These are phyloP conservation scores for Todus mexicanus DNA, from an alignment of 2,797 vertebrate species.

Conservation along the genomic window DNA sequence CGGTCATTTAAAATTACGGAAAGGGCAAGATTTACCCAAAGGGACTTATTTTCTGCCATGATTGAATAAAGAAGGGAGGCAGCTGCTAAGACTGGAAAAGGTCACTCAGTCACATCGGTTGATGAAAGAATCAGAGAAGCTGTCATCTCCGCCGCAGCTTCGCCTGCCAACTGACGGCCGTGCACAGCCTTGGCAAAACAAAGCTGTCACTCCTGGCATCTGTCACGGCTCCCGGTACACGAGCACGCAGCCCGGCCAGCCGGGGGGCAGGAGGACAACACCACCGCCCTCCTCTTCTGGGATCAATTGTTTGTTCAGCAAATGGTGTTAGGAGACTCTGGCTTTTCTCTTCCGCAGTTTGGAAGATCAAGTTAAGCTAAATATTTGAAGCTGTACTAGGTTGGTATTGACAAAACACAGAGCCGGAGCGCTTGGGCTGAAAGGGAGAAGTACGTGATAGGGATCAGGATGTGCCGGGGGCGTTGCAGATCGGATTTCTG, in stretches of 20 bases:
- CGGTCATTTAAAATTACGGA: slow-evolving; percentile 67
- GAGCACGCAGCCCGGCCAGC: neutral
- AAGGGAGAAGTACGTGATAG: neutral
- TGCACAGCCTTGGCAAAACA: slow-evolving; percentile 5
- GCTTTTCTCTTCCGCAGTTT: slow-evolving; percentile 30
- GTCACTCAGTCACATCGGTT: slow-evolving; percentile 76
- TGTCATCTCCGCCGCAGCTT: slow-evolving; percentile 69
- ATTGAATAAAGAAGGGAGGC: slow-evolving; percentile 74
- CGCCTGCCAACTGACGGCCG: slow-evolving; percentile 60
- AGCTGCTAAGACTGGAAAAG: slow-evolving; percentile 75
- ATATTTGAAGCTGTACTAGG: slow-evolving; percentile 57
- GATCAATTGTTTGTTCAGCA: slow-evolving; percentile 50
- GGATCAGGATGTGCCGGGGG: slow-evolving; percentile 39
- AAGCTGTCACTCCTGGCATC: slow-evolving; percentile 52
- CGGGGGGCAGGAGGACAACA: neutral
- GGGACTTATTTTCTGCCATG: slow-evolving; percentile 63
- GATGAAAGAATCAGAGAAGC: slow-evolving; percentile 74
- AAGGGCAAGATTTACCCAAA: slow-evolving; percentile 52
- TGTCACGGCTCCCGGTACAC: neutral
- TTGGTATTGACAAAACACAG: slow-evolving; percentile 40
- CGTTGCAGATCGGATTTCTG: slow-evolving; percentile 57
- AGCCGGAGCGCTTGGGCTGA: neutral
- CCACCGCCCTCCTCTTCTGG: neutral
- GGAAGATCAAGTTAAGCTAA: slow-evolving; percentile 65
- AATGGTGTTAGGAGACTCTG: slow-evolving; percentile 29